Base-by-base conservation (phyloP, 35 echinoderm and acorn worm species). In the Acanthaster planci region DNA sequence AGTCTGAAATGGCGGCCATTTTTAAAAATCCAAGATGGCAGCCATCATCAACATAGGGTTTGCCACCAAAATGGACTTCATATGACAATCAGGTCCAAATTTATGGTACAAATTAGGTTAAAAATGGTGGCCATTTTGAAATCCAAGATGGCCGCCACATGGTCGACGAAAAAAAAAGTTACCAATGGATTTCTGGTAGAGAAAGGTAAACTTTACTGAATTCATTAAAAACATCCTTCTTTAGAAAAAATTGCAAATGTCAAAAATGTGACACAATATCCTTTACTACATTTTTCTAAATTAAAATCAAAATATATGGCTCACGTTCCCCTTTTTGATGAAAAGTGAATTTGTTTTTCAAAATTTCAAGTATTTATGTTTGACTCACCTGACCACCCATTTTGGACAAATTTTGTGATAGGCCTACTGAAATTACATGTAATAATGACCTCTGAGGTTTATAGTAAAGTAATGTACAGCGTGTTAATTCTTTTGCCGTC, bases 61-160 rank as follows among this genome's bases (percentile, higher is more conserved):
- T 21, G 55, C 55, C 55, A 58, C 55, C 7, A 58, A 58, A 58
- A 14, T 58, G 7, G 6, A 58, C 55, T 58, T 58, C 7, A 58
- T 58, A 26, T 58, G 55, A 58, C 14, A 14, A 21, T 17, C 8
- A 58, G 18, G 27, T 21, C 55, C 27, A 2, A 58, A 21, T 17
- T 58, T 58, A 58, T 26, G 18, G 2, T 21, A 26, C 27, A 58
- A 58, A 58, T 26, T 58, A 58, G 14, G 14, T 58, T 21, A 6
- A 10, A 58, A 58, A 58, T 58, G 55, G 55, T 26, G 55, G 55
- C 55, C 55, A 58, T 58, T 58, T 58, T 1, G 55, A 58, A 58
- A 58, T 58, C 55, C 55, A 58, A 58, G 55, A 58, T 58, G 55
- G 55, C 55, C 15, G 55, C 55, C 55, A 58, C 18, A 59, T 59